These are phyloP conservation scores for Jaculus jaculus DNA, from an alignment of 2,113 vertebrate genomes.

Conservation along the genomic window DNA sequence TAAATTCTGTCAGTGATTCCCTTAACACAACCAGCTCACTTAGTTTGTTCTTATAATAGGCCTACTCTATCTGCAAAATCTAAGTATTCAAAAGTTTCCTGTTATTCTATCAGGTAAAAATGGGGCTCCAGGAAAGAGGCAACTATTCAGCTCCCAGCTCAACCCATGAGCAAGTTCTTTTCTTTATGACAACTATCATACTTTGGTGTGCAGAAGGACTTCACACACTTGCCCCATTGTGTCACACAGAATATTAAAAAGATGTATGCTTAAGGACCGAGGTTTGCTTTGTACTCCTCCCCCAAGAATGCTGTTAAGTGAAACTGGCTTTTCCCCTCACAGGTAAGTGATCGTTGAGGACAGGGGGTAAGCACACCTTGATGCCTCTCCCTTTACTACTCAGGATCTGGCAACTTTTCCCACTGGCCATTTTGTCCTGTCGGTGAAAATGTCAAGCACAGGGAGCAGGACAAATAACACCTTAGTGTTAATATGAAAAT, in stretches of 20 bases:
- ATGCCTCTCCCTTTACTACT: background rate
- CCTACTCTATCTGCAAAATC: background rate
- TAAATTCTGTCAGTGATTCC: background rate
- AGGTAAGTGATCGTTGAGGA: background rate
- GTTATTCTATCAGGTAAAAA: background rate
- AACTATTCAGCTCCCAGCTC: background rate
- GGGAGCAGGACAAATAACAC: background rate
- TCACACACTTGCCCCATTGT: background rate
- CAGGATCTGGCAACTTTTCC: background rate
- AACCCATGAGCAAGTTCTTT: background rate
- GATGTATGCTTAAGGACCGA: background rate
- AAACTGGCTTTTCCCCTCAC: background rate
- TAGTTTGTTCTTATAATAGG: conserved; percentile 26
- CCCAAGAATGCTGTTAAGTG: background rate
- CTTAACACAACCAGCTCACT: background rate
- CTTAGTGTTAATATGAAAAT: background rate
- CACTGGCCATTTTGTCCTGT: background rate
- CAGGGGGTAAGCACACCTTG: accelerated
- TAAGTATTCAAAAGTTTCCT: background rate
- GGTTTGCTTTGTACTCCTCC: background rate
- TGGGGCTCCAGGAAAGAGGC: background rate
- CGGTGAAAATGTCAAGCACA: background rate
- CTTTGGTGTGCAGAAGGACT: background rate
- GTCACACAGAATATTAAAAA: background rate
- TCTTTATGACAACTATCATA: background rate